phyloP scores from a whole-genome alignment of 2,888 invertebrate species.

The Scaeva pyrastri region DNA sequence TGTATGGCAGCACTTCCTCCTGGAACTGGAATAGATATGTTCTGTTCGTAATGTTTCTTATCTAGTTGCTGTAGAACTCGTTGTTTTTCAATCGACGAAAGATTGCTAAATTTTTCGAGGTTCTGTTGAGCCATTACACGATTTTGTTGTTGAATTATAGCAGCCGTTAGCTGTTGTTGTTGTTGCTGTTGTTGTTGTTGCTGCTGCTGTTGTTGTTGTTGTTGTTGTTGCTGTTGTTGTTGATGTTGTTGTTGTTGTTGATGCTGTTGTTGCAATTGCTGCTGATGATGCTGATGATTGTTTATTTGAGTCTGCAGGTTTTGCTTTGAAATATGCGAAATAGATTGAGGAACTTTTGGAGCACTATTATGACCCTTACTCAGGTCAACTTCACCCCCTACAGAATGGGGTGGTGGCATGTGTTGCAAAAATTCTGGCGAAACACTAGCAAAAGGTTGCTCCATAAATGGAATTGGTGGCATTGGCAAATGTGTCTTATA shows the following conservation, averaged over 20 bases:
- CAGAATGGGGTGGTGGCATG: constrained; percentile 81
- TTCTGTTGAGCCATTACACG: constrained; percentile 86
- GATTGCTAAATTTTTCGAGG: constrained; percentile 87
- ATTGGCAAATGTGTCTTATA: constrained; percentile 92
- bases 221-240: constrained; percentile 61
- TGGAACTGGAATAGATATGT: constrained; percentile 79
- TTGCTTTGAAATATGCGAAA: constrained; percentile 82
- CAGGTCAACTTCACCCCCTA: constrained; percentile 81
- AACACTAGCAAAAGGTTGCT: constrained; percentile 82
- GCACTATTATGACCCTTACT: constrained; percentile 75
- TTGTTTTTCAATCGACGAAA: constrained; percentile 86
- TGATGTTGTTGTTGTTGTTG: constrained; percentile 83
- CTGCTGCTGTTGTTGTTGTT: constrained; percentile 65
- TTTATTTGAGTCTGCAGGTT: constrained; percentile 82
- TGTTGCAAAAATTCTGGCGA: constrained; percentile 89
- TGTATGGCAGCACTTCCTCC: constrained; percentile 80
- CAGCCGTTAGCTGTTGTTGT: constrained; percentile 87
- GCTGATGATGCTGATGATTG: constrained; percentile 80
- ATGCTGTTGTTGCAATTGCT: constrained; percentile 84
- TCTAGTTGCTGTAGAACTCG: constrained; percentile 85
- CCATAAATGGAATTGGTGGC: constrained; percentile 83
- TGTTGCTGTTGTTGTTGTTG: constrained; percentile 84
- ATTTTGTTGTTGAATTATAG: constrained; percentile 88
- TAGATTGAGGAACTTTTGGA: constrained; percentile 77
- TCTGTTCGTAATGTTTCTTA: constrained; percentile 83